Evolutionary conservation across 2,113 vertebrate species (phyloP).

Genomic region (Choloepus hoffmanni): DNA sequence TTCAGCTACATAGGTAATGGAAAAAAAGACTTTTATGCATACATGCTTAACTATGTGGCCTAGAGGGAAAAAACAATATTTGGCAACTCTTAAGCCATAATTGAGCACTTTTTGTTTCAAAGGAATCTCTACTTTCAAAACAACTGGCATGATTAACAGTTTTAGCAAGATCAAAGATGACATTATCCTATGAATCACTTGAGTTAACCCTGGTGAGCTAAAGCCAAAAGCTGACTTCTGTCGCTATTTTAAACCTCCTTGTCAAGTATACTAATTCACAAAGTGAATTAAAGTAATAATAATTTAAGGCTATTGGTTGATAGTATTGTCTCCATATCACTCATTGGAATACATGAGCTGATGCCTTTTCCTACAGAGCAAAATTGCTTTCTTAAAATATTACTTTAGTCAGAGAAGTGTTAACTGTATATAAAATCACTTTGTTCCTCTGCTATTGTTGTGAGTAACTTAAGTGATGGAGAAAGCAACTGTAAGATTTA

Average conservation of each 20-base stretch:
- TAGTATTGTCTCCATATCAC: neutral
- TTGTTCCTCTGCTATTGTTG: conserved; percentile 58
- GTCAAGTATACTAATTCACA: neutral
- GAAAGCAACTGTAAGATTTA: conserved; percentile 62
- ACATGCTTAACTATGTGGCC: neutral
- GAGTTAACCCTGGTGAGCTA: neutral
- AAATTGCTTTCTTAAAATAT: conserved; percentile 21
- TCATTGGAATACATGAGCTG: neutral
- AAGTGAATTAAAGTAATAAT: neutral
- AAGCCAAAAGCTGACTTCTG: neutral
- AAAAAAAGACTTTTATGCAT: neutral
- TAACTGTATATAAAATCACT: conserved; percentile 57
- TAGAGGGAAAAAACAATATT: neutral
- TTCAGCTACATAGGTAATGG: neutral
- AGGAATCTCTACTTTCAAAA: conserved; percentile 12
- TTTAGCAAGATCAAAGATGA: neutral
- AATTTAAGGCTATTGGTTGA: neutral
- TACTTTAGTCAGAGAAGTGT: conserved; percentile 14
- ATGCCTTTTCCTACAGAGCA: conserved; percentile 35
- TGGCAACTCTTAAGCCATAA: neutral
- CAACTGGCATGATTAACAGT: neutral
- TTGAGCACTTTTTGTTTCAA: conserved; percentile 25
- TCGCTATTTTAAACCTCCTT: neutral
- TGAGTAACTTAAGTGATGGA: conserved; percentile 62
- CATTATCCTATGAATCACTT: conserved; percentile 5